Evolutionary conservation across 2,113 vertebrate genomes (phyloP).

Genomic region (Corynorhinus townsendii): DNA sequence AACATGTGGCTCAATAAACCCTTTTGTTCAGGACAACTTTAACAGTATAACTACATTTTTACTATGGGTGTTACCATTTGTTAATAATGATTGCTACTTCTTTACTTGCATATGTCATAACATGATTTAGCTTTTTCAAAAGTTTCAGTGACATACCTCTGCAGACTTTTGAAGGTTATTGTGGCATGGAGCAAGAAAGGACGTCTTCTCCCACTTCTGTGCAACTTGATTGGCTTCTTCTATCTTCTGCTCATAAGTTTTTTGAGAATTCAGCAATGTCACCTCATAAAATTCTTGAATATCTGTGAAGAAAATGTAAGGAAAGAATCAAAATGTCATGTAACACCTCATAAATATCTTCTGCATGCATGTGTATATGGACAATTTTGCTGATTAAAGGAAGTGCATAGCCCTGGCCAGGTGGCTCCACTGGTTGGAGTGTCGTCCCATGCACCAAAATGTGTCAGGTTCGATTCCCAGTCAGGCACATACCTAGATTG

Average conservation of each 20-base stretch:
- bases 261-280: conserved; percentile 92
- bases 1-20: neutral
- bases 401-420: neutral
- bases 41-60: neutral
- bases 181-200: conserved; percentile 72
- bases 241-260: conserved; percentile 91
- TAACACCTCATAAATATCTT: neutral
- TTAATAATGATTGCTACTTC: neutral
- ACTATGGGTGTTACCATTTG: neutral
- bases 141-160: conserved; percentile 74
- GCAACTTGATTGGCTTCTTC: conserved; percentile 91
- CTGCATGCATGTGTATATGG: neutral
- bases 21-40: neutral
- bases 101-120: neutral
- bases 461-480: neutral
- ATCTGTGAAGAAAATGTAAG: conserved; percentile 82
- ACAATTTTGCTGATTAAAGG: conserved; percentile 22
- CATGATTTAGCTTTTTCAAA: conserved; percentile 8
- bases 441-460: neutral
- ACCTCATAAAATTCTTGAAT: conserved; percentile 98
- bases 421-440: neutral
- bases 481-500: neutral
- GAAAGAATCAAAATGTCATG: conserved; percentile 32
- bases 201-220: conserved; percentile 89
- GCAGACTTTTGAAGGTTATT: conserved; percentile 74